Percentiles rank a stretch among this genome's conserved stretches.
Evolutionary conservation across 1,140 invertebrate genomes (phyloP).

Genomic region (Harlomillsia oculata): DNA sequence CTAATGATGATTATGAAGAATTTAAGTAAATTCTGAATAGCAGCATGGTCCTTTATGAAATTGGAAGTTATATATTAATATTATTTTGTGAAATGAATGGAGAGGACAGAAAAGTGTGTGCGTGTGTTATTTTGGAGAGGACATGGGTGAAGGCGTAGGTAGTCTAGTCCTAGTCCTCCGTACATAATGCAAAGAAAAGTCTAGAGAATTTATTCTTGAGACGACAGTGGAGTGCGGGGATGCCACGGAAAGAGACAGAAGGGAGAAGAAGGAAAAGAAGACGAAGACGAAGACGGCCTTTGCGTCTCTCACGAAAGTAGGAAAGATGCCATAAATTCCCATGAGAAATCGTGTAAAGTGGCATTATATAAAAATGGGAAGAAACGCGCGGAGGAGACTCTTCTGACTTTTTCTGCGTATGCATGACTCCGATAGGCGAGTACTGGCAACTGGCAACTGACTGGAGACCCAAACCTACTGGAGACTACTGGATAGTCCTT

Average conservation of each 20-base stretch:
- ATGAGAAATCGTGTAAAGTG: conserved; percentile 36
- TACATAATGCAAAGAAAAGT: conserved; percentile 1
- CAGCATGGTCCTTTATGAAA: too few species aligned
- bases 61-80: too few species aligned
- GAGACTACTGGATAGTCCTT: too few species aligned
- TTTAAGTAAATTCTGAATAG: too few species aligned
- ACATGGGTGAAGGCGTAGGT: too few species aligned
- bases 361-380: conserved; percentile 35
- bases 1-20: too few species aligned
- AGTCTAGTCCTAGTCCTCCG: too few species aligned
- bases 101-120: too few species aligned
- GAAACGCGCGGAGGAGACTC: conserved; percentile 11
- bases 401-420: conserved; percentile 16
- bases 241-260: background rate
- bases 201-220: background rate
- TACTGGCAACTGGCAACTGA: too few species aligned
- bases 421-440: conserved; percentile 13
- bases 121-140: too few species aligned
- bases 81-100: too few species aligned
- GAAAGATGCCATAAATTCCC: conserved; percentile 28
- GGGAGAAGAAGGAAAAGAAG: background rate
- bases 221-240: background rate
- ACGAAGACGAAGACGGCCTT: background rate
- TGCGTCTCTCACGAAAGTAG: background rate
- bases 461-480: too few species aligned